Evolutionary conservation across 2,113 vertebrate genomes (phyloP), one percentile per base, ranked within the genome.

Genomic region (Glaucidium brasilianum): DNA sequence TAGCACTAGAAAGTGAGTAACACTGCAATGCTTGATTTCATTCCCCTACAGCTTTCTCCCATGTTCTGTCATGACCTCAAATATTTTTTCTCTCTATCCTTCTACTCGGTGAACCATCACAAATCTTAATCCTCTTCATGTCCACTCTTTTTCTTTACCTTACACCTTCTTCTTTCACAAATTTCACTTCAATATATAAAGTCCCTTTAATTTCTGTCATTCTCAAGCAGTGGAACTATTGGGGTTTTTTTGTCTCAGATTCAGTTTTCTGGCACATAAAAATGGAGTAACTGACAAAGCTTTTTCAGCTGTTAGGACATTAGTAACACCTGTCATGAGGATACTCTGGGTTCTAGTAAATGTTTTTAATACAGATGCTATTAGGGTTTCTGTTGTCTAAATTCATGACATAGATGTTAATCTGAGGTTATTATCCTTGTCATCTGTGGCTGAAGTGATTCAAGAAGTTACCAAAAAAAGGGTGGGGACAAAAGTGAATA

Each of bases 231-330:
- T 29, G 12, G 23, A 69, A 64, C 43, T 64, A 10, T 11, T 59
- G n/a, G 3, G 3, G 0, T 1, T 1, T 41, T 64, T 67, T 45
- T 14, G 8, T 73, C 15, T 71, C 62, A 47, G 30, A 71, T 72
- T 68, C 32, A 69, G 43, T 83, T 79, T 78, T 69, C 55, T 58
- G 20, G 30, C 66, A 87, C 22, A 55, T 67, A 58, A 63, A 58
- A 68, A 55, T 50, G 11, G 15, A 50, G 15, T 66, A 30, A 73
- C 15, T 59, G 37, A 52, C 27, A 74, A 90, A 64, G 27, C 12
- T 64, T 78, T 81, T 59, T 67, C 39, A 74, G 27, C 41, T 49
- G 7, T 72, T 59, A 93, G 55, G 39, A 74, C 30, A 49, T 69
- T 20, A 49, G 27, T 83, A 79, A 74, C 12, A 75, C 43, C 30